Evolutionary conservation across 2,113 vertebrate species (phyloP).

Genomic region (Sander vitreus): DNA sequence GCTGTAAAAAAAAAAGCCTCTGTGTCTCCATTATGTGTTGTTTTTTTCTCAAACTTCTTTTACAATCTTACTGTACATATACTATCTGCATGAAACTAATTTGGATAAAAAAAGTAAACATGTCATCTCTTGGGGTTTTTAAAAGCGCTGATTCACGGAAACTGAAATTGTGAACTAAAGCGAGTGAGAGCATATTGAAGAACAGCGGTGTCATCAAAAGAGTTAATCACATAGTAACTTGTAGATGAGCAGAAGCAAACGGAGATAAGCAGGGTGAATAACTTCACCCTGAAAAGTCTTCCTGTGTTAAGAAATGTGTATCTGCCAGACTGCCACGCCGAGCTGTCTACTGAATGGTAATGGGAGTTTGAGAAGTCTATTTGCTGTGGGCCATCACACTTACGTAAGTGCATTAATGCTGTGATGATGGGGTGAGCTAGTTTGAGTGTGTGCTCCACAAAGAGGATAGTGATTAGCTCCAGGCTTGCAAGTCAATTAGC

Average conservation of each 20-base stretch:
- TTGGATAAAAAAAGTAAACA: not conserved
- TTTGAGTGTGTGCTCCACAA: conserved; percentile 11
- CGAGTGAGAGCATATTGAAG: not conserved
- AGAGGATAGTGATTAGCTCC: conserved; percentile 52
- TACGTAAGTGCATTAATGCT: conserved; percentile 42
- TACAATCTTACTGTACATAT: not conserved
- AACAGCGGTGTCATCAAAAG: not conserved
- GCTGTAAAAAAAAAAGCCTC: not conserved
- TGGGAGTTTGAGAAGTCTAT: conserved; percentile 32
- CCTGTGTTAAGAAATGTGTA: not conserved
- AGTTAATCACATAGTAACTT: not conserved
- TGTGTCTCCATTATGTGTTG: not conserved
- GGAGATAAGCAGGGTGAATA: not conserved
- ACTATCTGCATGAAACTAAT: not conserved
- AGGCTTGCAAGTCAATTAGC: conserved; percentile 64
- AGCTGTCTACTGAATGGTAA: conserved; percentile 2
- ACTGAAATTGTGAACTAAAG: too few relatives aligned
- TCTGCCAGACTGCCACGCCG: not conserved
- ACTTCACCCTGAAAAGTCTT: not conserved
- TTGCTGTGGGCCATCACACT: conserved; percentile 22
- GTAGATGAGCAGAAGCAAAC: not conserved
- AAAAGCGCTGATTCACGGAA: too few relatives aligned
- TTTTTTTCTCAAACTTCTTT: not conserved
- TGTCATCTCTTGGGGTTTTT: too few relatives aligned
- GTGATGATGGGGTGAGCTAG: conserved; percentile 22